Percentiles rank a stretch among this genome's conserved stretches.
Evolutionary conservation across 2,113 vertebrate species (phyloP).

Genomic region (Cyanistes caeruleus): DNA sequence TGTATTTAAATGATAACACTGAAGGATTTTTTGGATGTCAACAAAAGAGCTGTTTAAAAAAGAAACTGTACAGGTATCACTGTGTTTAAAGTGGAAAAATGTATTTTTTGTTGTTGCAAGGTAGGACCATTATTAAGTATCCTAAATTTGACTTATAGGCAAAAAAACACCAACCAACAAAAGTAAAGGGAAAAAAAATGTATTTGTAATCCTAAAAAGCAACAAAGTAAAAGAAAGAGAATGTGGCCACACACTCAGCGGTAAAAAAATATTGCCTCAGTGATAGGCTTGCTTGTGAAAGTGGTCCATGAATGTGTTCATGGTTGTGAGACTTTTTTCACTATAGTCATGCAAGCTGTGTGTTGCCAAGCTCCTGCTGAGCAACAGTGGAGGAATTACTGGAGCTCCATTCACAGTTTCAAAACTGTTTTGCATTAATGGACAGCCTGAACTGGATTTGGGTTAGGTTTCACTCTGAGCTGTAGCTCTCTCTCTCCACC

Average conservation of each 20-base stretch:
- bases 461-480: conserved; percentile 58
- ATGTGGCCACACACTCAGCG: background rate
- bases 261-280: conserved; percentile 5
- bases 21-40: background rate
- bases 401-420: conserved; percentile 48
- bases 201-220: background rate
- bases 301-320: background rate
- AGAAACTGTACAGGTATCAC: background rate
- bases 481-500: conserved; percentile 18
- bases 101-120: background rate
- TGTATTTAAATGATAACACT: background rate
- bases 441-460: conserved; percentile 18
- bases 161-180: background rate
- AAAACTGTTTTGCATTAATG: conserved; percentile 42
- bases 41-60: background rate
- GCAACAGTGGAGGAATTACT: conserved; percentile 15
- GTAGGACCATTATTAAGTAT: background rate
- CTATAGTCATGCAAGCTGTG: background rate
- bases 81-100: background rate
- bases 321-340: conserved; percentile 2
- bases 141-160: background rate
- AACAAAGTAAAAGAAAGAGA: background rate
- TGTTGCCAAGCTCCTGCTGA: conserved; percentile 10
- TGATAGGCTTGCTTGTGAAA: conserved; percentile 1
- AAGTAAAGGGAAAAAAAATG: background rate